Percentiles rank a stretch among this genome's conserved stretches.
Evolutionary conservation across 2,888 invertebrate genomes (phyloP).

Genomic region (Abscondita cerata): DNA sequence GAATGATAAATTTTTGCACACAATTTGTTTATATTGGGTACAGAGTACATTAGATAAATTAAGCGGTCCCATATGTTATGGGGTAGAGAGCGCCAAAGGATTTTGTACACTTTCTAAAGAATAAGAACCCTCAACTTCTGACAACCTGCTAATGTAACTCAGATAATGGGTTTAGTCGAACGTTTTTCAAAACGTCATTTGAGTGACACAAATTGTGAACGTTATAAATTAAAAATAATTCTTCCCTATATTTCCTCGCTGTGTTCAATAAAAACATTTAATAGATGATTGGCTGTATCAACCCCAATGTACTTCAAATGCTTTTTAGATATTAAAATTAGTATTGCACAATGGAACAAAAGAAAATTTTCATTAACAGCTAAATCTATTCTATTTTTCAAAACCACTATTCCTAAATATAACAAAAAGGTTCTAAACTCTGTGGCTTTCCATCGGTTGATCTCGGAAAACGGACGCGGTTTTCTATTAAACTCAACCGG

Average conservation of each 20-base stretch:
- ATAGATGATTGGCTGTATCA: neutral
- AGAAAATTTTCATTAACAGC: conserved; percentile 27
- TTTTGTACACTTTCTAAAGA: too few species aligned
- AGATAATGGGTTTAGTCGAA: too few species aligned
- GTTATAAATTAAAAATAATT: too few species aligned
- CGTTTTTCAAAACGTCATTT: too few species aligned
- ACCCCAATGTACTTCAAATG: conserved; percentile 13
- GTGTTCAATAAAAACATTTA: conserved; percentile 4
- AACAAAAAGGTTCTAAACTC: conserved; percentile 22
- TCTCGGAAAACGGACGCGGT: conserved; percentile 23
- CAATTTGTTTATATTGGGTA: too few species aligned
- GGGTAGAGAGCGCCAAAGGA: too few species aligned
- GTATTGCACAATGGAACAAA: conserved; percentile 24
- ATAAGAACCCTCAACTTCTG: too few species aligned
- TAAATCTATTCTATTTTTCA: conserved; percentile 19
- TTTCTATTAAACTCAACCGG: conserved; percentile 31
- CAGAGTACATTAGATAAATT: too few species aligned
- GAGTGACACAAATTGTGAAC: too few species aligned
- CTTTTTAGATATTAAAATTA: conserved; percentile 16
- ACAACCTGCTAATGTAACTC: too few species aligned
- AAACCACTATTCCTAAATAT: conserved; percentile 28
- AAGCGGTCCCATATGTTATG: too few species aligned
- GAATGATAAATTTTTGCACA: too few species aligned
- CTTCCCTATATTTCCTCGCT: neutral
- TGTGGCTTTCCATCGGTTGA: conserved; percentile 34